These are phyloP conservation scores for Archilochus colubris DNA, from an alignment of 2,113 vertebrate species.

Conservation along the genomic window DNA sequence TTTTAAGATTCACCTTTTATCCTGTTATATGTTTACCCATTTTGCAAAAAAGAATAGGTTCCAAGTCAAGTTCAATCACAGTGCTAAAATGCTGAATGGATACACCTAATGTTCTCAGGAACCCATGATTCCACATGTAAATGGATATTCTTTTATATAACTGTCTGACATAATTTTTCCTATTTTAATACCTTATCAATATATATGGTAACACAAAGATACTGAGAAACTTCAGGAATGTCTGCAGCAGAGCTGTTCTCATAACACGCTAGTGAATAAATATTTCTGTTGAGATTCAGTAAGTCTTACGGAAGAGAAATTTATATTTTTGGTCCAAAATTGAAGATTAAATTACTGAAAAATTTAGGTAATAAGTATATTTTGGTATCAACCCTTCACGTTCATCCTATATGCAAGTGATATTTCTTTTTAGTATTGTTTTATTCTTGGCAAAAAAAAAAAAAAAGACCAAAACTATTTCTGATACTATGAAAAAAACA, in stretches of 20 bases:
- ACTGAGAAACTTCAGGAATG: background rate
- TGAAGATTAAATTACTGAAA: background rate
- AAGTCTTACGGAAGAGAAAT: background rate
- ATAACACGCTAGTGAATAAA: background rate
- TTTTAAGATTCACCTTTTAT: background rate
- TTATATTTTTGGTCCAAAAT: accelerated
- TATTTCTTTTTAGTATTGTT: background rate
- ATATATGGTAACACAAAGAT: background rate
- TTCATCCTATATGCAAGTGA: background rate
- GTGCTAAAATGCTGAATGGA: background rate
- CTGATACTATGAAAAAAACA: background rate
- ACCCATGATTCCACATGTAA: background rate
- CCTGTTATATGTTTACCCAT: background rate
- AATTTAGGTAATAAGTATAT: background rate
- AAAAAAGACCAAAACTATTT: background rate
- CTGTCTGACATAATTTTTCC: background rate
- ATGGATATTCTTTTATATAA: background rate
- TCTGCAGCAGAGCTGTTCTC: accelerated
- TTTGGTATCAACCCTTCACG: background rate
- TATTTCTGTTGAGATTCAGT: background rate
- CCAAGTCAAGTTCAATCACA: background rate
- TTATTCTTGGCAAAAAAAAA: background rate
- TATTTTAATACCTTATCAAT: background rate
- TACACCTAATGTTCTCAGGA: background rate
- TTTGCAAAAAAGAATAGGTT: background rate